phyloP scores from a whole-genome alignment of 2,888 invertebrate species.

The Erannis defoliaria region DNA sequence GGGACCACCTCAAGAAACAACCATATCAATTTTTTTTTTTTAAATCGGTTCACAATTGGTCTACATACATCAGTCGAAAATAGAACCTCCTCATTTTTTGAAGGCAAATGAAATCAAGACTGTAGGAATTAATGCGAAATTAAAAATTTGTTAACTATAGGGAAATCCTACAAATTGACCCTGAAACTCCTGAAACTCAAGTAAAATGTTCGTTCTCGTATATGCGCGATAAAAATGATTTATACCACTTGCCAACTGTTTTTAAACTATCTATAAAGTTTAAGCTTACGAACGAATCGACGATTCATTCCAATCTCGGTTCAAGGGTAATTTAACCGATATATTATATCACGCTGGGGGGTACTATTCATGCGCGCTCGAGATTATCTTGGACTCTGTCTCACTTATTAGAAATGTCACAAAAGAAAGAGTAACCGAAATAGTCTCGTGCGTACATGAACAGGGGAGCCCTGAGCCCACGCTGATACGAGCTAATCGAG shows the following conservation, averaged over 20 bases:
- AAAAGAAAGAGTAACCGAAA: neutral
- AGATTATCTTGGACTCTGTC: neutral
- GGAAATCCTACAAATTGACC: neutral
- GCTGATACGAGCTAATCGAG: slow-evolving; percentile 35
- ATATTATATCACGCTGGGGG: slow-evolving; percentile 15
- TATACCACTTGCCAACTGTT: slow-evolving; percentile 25
- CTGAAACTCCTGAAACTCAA: slow-evolving; percentile 14
- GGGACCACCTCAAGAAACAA: too few relatives aligned
- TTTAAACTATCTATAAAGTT: slow-evolving; percentile 34
- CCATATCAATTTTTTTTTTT: too few relatives aligned
- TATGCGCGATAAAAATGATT: slow-evolving; percentile 42
- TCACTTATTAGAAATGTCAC: neutral
- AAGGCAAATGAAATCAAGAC: too few relatives aligned
- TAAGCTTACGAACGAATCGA: neutral
- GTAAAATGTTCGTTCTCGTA: neutral
- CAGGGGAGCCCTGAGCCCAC: slow-evolving; percentile 2
- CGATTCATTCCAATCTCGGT: slow-evolving; percentile 12
- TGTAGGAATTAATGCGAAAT: too few relatives aligned
- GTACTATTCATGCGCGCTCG: neutral
- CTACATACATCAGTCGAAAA: too few relatives aligned
- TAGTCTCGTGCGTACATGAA: neutral
- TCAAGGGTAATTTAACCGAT: slow-evolving; percentile 22
- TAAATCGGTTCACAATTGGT: too few relatives aligned
- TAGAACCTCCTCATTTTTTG: too few relatives aligned
- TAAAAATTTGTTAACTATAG: too few relatives aligned